phyloP scores from a whole-genome alignment of 2,797 vertebrate species.

The Nyctalus aviator region DNA sequence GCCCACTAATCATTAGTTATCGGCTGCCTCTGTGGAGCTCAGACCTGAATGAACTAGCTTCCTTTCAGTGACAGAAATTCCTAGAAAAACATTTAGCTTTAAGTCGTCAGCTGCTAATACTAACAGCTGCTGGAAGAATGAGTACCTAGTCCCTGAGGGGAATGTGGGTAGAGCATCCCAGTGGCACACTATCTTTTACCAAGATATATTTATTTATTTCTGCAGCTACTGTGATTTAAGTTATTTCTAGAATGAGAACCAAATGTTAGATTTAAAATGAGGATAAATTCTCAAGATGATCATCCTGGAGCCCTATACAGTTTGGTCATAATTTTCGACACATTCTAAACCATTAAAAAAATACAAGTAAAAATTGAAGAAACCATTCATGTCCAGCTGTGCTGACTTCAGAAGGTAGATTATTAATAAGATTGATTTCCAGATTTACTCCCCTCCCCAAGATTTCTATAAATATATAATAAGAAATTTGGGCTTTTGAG shows the following conservation, averaged over 20 bases:
- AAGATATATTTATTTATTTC: background rate
- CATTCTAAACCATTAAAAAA: background rate
- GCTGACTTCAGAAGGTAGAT: background rate
- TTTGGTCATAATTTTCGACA: background rate
- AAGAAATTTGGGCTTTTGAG: background rate
- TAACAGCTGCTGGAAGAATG: background rate
- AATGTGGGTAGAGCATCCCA: background rate
- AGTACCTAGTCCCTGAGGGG: background rate
- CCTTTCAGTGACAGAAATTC: background rate
- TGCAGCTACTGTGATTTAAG: background rate
- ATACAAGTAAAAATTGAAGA: background rate
- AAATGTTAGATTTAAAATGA: constrained; percentile 40
- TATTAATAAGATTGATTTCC: background rate
- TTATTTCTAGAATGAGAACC: background rate
- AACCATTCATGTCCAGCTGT: background rate
- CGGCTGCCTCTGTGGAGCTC: background rate
- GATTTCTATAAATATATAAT: background rate
- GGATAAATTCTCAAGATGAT: background rate
- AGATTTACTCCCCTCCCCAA: background rate
- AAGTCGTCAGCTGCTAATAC: background rate
- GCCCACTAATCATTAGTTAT: background rate
- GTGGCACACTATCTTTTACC: background rate
- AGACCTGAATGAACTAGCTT: background rate
- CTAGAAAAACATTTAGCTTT: background rate
- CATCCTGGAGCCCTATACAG: background rate